Percentiles rank a stretch among this genome's conserved stretches.
Evolutionary conservation across 2,888 invertebrate genomes (phyloP).

Genomic region (Nemurella pictetii): DNA sequence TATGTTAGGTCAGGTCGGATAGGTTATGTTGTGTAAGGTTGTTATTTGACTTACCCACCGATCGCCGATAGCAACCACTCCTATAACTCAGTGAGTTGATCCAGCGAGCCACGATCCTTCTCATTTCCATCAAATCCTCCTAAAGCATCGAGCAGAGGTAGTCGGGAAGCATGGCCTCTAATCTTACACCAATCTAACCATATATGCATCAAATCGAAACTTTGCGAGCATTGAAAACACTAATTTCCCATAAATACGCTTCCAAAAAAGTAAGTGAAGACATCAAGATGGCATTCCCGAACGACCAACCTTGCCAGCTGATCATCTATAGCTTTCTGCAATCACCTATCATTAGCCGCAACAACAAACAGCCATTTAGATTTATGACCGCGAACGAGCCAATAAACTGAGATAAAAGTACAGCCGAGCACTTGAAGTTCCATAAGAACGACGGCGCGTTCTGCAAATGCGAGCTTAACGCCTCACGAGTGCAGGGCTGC

Average conservation of each 20-base stretch:
- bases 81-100: background rate
- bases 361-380: background rate
- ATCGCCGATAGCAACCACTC: background rate
- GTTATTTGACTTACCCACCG: background rate
- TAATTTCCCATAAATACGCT: background rate
- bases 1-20: constrained; percentile 17
- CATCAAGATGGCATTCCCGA: background rate
- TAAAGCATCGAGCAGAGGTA: background rate
- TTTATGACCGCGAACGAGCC: background rate
- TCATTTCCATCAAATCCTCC: background rate
- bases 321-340: too few relatives aligned
- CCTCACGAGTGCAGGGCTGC: background rate
- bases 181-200: background rate
- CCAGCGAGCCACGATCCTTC: background rate
- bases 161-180: too few relatives aligned
- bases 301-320: background rate
- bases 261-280: background rate
- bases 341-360: too few relatives aligned
- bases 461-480: background rate
- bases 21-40: constrained; percentile 15
- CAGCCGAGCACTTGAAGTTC: background rate
- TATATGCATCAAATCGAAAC: background rate
- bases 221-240: background rate
- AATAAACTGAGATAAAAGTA: background rate
- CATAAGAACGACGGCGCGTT: background rate